Evolutionary conservation across 2,113 vertebrate genomes (phyloP), one percentile per base, ranked within the genome.

Genomic region (Tichodroma muraria): DNA sequence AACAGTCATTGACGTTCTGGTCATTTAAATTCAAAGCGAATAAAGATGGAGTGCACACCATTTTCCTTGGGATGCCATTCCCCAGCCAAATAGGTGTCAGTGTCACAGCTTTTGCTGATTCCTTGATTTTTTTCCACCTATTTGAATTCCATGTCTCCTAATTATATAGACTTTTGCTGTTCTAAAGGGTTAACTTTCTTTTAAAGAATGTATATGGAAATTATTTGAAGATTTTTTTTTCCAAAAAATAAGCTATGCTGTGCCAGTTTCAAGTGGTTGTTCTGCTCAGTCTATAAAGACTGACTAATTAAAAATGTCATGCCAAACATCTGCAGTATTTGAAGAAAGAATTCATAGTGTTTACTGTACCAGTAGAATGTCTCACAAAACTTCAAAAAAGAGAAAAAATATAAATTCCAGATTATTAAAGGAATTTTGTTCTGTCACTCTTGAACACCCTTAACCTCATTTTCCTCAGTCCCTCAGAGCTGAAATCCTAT

Each of bases 71-170:
- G 35, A 85, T 78, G 38, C 22, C 8, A 27, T 85, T 96, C n/a
- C 20, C 24, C 35, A 88, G 87, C 75, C 91, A 95, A 85, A 80
- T 30, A 80, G 68, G 70, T 88, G 52, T 90, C 79, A 85, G 15
- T 66, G 64, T 77, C 68, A 93, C 68, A 33, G 25, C 78, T 94
- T 83, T 88, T 94, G 89, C 85, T 78, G 79, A 90, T 85, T 85
- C 60, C 69, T 88, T 80, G 28, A 63, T 60, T 85, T 83, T 93
- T 73, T 30, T 1, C 60, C 61, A 61, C 35, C 61, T 85, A 91
- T 88, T 88, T 93, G 69, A 68, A 91, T 89, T 85, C 56, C 16
- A 85, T 90, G 89, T 44, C 52, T 60, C 25, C 38, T 93, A 95
- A 88, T 91, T 91, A 90, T 71, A 52, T 33, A 71, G 85, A 60